phyloP scores from a whole-genome alignment of 2,797 vertebrate genomes.

The Bryconaethiops microstoma region DNA sequence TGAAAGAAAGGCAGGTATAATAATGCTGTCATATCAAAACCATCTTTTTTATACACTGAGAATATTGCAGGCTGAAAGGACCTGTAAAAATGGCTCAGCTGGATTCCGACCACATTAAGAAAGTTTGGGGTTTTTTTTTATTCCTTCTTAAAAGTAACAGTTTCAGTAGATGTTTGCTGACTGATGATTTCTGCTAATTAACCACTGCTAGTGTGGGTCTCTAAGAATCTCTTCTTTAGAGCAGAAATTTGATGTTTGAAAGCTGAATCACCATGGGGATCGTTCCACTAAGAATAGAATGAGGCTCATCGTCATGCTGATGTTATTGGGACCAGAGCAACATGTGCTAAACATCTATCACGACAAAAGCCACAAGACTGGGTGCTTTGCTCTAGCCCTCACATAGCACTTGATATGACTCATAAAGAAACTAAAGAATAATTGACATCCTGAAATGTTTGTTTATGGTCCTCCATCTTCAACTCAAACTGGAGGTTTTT shows the following conservation, averaged over 20 bases:
- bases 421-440: not conserved
- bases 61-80: too few relatives aligned
- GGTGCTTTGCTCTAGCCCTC: not conserved
- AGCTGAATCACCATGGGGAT: conserved; percentile 11
- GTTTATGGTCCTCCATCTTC: not conserved
- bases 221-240: not conserved
- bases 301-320: not conserved
- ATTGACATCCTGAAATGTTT: not conserved
- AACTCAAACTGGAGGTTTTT: too few relatives aligned
- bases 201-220: too few relatives aligned
- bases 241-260: not conserved
- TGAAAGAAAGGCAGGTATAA: not conserved
- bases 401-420: not conserved
- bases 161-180: too few relatives aligned
- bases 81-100: too few relatives aligned
- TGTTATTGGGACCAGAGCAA: conserved; percentile 6
- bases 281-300: conserved; percentile 18
- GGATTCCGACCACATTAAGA: too few relatives aligned
- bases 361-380: not conserved
- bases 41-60: too few relatives aligned
- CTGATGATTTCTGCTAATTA: too few relatives aligned
- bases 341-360: conserved; percentile 10
- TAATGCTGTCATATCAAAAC: too few relatives aligned
- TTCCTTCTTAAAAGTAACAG: too few relatives aligned
- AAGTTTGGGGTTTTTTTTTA: too few relatives aligned